These are phyloP conservation scores for Centropus unirufus DNA, from an alignment of 2,113 vertebrate genomes.

Conservation along the genomic window DNA sequence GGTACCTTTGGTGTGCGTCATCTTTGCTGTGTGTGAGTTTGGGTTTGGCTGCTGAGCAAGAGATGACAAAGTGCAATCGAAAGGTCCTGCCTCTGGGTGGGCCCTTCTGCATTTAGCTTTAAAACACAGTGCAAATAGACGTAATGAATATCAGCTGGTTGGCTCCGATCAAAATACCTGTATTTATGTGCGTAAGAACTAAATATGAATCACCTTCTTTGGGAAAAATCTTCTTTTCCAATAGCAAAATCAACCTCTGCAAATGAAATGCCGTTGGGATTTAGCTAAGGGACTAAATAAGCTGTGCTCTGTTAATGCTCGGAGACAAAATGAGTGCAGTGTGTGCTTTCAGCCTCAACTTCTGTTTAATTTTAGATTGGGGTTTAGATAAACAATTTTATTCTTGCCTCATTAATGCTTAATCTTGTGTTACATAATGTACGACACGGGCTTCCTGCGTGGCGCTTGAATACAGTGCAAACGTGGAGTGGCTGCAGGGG, in stretches of 20 bases:
- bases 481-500: conserved; percentile 5
- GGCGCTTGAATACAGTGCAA: conserved; percentile 17
- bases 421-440: conserved; percentile 70
- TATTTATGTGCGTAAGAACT: background rate
- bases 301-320: conserved; percentile 27
- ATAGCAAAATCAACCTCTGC: background rate
- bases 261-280: conserved; percentile 21
- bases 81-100: background rate
- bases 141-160: background rate
- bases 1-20: background rate
- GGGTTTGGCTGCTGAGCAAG: conserved; percentile 29
- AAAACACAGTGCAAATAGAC: background rate
- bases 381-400: conserved; percentile 70
- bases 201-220: background rate
- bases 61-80: background rate
- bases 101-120: conserved; percentile 25
- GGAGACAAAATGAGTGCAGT: conserved; percentile 43
- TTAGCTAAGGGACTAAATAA: conserved; percentile 30
- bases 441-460: conserved; percentile 53
- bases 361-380: conserved; percentile 69
- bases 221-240: conserved; percentile 18
- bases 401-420: conserved; percentile 72
- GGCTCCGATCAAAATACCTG: background rate
- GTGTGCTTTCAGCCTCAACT: conserved; percentile 44
- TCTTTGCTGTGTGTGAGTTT: background rate